Conservation (phyloP, 1,140 invertebrate species). For the Pectinophora gossypiella region DNA sequence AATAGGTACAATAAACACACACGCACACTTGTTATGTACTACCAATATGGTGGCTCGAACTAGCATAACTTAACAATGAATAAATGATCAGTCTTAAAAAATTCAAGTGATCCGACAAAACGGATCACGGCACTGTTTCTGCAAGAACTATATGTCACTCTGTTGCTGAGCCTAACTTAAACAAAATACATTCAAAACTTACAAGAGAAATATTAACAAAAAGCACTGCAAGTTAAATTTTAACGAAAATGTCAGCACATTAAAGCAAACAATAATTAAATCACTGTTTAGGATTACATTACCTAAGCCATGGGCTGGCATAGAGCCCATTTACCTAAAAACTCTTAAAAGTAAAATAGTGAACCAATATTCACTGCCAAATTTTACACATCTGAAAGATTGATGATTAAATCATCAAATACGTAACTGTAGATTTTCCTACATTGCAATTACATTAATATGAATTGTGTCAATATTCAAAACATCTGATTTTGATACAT, state of each 20-base stretch:
- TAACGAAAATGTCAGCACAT: conserved; percentile 58
- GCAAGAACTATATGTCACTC: conserved; percentile 43
- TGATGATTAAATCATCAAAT: conserved; percentile 51
- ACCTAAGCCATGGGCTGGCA: conserved; percentile 30
- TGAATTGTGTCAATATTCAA: not conserved
- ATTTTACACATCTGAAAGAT: conserved; percentile 23
- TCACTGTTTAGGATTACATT: conserved; percentile 40
- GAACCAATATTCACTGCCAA: conserved; percentile 12
- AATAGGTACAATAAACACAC: conserved; percentile 51
- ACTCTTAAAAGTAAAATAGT: conserved; percentile 21
- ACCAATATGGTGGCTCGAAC: conserved; percentile 59
- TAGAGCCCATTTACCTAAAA: conserved; percentile 25
- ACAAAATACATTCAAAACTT: conserved; percentile 43
- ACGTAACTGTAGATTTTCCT: conserved; percentile 24
- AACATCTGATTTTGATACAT: not conserved
- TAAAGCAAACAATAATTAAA: conserved; percentile 51
- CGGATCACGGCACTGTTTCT: conserved; percentile 30
- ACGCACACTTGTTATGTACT: conserved; percentile 46
- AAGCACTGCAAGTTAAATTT: conserved; percentile 62
- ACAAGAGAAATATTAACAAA: conserved; percentile 57
- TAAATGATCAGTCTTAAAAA: conserved; percentile 73
- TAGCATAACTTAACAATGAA: conserved; percentile 72
- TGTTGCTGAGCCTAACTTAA: conserved; percentile 67
- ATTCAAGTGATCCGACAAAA: conserved; percentile 39
- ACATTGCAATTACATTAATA: conserved; percentile 10